These are phyloP conservation scores for Palythoa grandiflora DNA, from an alignment of 92 coral and sea anemone species.

Conservation along the genomic window DNA sequence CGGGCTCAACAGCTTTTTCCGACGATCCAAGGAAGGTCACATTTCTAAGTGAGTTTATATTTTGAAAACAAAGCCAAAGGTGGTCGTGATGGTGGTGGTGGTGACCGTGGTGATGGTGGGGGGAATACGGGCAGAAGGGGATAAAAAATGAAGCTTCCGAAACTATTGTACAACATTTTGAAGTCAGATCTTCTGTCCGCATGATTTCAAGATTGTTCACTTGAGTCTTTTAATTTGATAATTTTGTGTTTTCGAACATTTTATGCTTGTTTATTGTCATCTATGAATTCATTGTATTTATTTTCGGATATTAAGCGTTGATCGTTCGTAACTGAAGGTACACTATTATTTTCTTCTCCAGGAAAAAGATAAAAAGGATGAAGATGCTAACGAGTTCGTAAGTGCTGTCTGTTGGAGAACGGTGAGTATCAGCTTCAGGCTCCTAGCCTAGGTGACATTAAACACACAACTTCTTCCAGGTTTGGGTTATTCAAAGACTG, in stretches of 20 bases:
- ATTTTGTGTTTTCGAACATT: neutral
- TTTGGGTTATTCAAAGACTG: neutral
- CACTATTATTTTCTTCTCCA: slow-evolving; percentile 21
- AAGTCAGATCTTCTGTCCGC: too few species aligned
- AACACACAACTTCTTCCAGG: neutral
- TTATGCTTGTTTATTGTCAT: neutral
- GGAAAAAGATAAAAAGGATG: slow-evolving; percentile 99
- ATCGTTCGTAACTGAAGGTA: neutral
- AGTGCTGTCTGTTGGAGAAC: slow-evolving; percentile 99
- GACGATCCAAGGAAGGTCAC: too few species aligned
- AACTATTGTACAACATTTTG: too few species aligned
- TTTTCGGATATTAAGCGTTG: neutral
- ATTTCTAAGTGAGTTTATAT: too few species aligned
- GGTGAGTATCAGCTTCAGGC: slow-evolving; percentile 55
- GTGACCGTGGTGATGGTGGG: too few species aligned
- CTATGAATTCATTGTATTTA: too few species aligned
- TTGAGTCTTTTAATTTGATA: neutral
- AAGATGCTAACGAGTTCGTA: slow-evolving; percentile 98
- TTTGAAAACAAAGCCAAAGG: too few species aligned
- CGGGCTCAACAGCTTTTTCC: too few species aligned
- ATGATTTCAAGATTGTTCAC: too few species aligned
- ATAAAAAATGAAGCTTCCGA: too few species aligned
- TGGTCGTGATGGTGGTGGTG: too few species aligned
- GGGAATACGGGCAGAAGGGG: too few species aligned
- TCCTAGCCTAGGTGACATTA: neutral